Evolutionary conservation across 1,140 invertebrate genomes (phyloP).

Genomic region (Drosophila mayri): DNA sequence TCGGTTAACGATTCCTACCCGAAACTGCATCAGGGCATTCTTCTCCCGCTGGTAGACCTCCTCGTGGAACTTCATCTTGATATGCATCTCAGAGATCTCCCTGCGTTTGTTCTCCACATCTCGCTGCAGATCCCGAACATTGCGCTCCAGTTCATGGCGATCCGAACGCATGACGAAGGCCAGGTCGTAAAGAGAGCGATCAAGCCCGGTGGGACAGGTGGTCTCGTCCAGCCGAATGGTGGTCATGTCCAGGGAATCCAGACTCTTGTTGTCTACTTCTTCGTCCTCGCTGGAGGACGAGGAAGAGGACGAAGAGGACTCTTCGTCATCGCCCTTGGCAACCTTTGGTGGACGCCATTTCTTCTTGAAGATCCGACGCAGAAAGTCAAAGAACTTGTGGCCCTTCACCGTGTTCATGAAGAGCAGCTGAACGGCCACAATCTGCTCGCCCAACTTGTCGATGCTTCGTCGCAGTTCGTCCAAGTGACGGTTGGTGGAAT

Average conservation of each 20-base stretch:
- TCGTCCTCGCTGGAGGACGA: slow-evolving; percentile 87
- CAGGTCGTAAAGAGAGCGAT: slow-evolving; percentile 88
- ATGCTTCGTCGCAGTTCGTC: slow-evolving; percentile 87
- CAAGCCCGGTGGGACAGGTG: slow-evolving; percentile 91
- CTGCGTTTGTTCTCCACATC: slow-evolving; percentile 85
- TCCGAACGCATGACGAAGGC: slow-evolving; percentile 88
- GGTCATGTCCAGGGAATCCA: slow-evolving; percentile 88
- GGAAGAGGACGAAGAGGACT: slow-evolving; percentile 73
- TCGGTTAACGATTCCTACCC: slow-evolving; percentile 29
- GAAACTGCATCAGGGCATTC: slow-evolving; percentile 61
- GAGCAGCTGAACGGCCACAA: slow-evolving; percentile 86
- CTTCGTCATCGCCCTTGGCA: slow-evolving; percentile 65
- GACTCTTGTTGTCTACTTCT: slow-evolving; percentile 86
- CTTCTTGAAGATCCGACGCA: slow-evolving; percentile 92
- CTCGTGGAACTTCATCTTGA: slow-evolving; percentile 70
- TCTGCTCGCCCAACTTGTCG: slow-evolving; percentile 86
- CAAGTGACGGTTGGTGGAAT: slow-evolving; percentile 86
- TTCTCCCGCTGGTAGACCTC: slow-evolving; percentile 69
- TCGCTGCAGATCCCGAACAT: slow-evolving; percentile 84
- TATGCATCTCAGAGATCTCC: slow-evolving; percentile 72
- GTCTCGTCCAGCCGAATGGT: slow-evolving; percentile 89
- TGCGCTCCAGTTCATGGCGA: slow-evolving; percentile 86
- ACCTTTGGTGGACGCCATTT: slow-evolving; percentile 88
- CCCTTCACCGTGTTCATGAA: slow-evolving; percentile 88
- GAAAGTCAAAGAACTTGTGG: slow-evolving; percentile 90